Evolutionary conservation across 2,888 invertebrate genomes (phyloP).

Genomic region (Myathropa florea): DNA sequence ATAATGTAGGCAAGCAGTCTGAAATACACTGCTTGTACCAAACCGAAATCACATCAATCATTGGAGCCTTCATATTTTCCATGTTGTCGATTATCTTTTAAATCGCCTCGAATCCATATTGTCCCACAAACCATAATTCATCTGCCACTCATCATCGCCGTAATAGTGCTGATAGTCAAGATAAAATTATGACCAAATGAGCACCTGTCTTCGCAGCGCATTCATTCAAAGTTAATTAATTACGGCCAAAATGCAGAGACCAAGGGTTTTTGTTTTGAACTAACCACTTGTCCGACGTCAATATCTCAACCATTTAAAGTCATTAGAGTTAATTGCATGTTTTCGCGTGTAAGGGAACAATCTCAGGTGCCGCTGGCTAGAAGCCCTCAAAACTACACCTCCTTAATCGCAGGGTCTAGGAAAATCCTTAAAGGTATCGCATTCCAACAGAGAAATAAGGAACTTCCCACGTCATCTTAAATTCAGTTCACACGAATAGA

Average conservation of each 20-base stretch:
- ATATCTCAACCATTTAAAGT: constrained; percentile 48
- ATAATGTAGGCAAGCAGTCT: background rate
- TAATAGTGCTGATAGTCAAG: constrained; percentile 44
- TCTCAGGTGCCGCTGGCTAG: constrained; percentile 8
- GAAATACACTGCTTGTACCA: constrained; percentile 4
- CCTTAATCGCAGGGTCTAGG: constrained; percentile 6
- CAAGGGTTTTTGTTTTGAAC: background rate
- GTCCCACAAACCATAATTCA: constrained; percentile 59
- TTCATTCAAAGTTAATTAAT: constrained; percentile 57
- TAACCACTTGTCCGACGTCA: constrained; percentile 6
- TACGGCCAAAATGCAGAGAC: constrained; percentile 35
- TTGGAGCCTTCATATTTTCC: constrained; percentile 4
- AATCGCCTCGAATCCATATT: constrained; percentile 51
- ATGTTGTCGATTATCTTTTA: constrained; percentile 4
- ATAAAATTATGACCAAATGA: constrained; percentile 51
- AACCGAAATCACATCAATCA: constrained; percentile 49
- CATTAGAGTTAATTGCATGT: constrained; percentile 55
- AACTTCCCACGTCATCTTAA: background rate
- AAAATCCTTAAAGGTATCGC: constrained; percentile 4
- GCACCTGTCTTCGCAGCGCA: constrained; percentile 59
- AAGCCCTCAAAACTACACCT: background rate
- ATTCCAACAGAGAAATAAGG: background rate
- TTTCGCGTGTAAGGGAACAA: constrained; percentile 2
- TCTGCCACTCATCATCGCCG: constrained; percentile 38
- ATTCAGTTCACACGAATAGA: too few relatives aligned